Percentiles rank a stretch among this genome's conserved stretches.
These are phyloP conservation scores for Pseudococcus viburni DNA, from an alignment of 2,888 invertebrate genomes.

Conservation along the genomic window DNA sequence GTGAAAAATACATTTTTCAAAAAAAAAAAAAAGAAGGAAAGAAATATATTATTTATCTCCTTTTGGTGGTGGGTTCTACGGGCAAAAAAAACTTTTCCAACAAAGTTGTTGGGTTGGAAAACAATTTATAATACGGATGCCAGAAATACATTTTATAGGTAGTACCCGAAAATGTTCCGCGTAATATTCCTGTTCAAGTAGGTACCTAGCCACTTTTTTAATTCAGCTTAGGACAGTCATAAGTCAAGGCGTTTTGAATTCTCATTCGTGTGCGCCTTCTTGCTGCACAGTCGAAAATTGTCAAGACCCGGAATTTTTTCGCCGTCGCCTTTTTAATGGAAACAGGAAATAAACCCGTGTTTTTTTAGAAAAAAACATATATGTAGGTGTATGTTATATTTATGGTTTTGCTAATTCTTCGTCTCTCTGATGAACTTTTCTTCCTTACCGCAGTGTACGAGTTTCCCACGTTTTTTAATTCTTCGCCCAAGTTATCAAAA, in stretches of 20 bases:
- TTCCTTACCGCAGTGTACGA: background rate
- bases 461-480: background rate
- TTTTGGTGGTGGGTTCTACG: background rate
- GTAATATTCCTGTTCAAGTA: constrained; percentile 14
- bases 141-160: constrained; percentile 19
- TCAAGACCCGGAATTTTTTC: background rate
- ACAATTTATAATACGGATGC: constrained; percentile 33
- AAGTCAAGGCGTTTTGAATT: constrained; percentile 35
- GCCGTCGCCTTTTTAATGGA: background rate
- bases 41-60: constrained; percentile 33
- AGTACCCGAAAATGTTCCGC: constrained; percentile 20
- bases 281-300: background rate
- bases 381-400: constrained; percentile 1
- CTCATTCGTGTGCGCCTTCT: background rate
- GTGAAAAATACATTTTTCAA: constrained; percentile 36
- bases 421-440: constrained; percentile 6
- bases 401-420: constrained; percentile 13
- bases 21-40: constrained; percentile 16
- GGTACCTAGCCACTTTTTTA: constrained; percentile 26
- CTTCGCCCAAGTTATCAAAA: background rate
- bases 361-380: background rate
- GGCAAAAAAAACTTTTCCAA: constrained; percentile 16
- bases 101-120: constrained; percentile 23
- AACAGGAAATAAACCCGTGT: background rate
- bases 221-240: constrained; percentile 28